Evolutionary conservation across 1,140 invertebrate species (phyloP), one percentile per base, ranked within the genome.

Genomic region (Brachionus asplanchnoidis): DNA sequence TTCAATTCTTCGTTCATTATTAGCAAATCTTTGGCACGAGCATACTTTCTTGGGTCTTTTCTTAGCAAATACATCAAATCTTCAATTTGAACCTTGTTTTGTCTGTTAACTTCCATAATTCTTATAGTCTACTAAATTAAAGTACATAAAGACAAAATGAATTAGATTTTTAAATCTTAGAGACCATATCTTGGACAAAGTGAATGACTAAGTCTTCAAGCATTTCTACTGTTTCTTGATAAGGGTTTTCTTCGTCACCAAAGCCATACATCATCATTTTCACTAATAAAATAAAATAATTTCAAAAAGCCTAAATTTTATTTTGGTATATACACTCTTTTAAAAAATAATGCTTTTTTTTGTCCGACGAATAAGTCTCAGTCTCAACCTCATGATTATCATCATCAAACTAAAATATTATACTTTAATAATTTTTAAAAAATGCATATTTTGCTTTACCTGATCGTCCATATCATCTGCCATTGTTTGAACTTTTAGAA

Each of bases 191-290:
- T 4, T 95, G 95, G 26, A 99, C 97, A 90, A 96, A 99, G 91
- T 99, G 96, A 86, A 99, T 96, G 0, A 99, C 97, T 32, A 99
- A 90, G 91, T 99, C 96, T 91, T 99, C 97, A 12, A 99, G 91
- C 53, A 98, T 92, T 88, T 99, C 97, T 0, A 99, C 97, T 88
- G 96, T 97, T 91, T 99, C 97, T 28, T 97, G 98, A 87, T 97
- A 99, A 0, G 97, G 97, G 92, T 99, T 98, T 88, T 97, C 94
- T 90, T 99, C 97, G 91, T 99, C 97, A n/a, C 97, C 97, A 92
- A 99, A 99, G 0, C 97, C 97, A 90, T 97, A 99, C 95, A 99
- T 98, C 97, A 99, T 99, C 87, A 97, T 97, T 46, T 97, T 92
- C 56, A 99, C 89, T 90, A 85, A 85, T 14, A 50, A 40, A 66